Evolutionary conservation across 2,797 vertebrate species (phyloP), one percentile per base, ranked within the genome.

Genomic region (Coracias cyanogaster): DNA sequence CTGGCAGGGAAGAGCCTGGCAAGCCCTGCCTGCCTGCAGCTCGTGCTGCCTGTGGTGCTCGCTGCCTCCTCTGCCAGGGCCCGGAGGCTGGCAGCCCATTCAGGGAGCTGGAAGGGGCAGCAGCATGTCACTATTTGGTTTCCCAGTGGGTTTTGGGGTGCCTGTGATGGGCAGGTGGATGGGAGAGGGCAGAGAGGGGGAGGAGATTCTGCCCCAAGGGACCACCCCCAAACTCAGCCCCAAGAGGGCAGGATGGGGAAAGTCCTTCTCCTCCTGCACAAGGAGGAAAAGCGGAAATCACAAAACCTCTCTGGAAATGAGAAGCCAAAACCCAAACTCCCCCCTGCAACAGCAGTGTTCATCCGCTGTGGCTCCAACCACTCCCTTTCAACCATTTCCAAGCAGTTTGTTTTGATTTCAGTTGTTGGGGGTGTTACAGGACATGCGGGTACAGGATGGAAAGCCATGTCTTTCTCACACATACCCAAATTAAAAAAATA

Each of bases 401-500:
- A 89, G 52, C 57, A 48, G 80, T 89, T 87, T 81, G 76, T 86
- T 93, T 93, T 31, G 67, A 33, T 62, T 76, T 46, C 1, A 9
- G 64, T 39, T 66, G 74, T 37, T 9, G 29, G 51, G 65, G 80
- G 64, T 33, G 43, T 92, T 78, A 83, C 85, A 74, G 2, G 35
- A 89, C 93, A 65, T 64, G 84, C 67, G 0, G 6, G 65, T 61
- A 72, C 86, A 92, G 80, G 83, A 88, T 82, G 61, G 57, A 74
- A 90, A 80, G n/a, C 43, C 33, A 1, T 14, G 62, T 73, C 41
- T 91, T 37, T 60, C 74, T 45, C 90, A 57, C 74, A 94, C 82
- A 80, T 73, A 70, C 78, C 15, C 66, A 82, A 80, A 94, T 93
- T 70, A 82, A 94, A 94, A 93, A 89, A 92, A 85, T 26, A 80